Evolutionary conservation across 23 tunicate species (phyloP), one percentile per base, ranked within the genome.

Genomic region (Oikopleura albicans): DNA sequence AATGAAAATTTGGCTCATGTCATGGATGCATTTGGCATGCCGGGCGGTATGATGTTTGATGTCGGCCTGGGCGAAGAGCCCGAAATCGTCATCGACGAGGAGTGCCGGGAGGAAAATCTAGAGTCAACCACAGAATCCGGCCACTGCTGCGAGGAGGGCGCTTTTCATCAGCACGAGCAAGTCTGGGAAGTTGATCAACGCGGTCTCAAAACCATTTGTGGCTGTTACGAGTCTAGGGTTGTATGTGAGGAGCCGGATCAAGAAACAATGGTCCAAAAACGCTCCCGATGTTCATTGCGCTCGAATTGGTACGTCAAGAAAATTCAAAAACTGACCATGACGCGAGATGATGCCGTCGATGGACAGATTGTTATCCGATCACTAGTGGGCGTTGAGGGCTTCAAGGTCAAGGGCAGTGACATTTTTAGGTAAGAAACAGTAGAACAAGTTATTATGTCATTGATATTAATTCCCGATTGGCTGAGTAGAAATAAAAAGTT

Each of bases 261-360:
- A 4, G 79, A 27, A 4, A 37, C 28, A 29, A 16, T 71, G 34
- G 4, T 71, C 4, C 4, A 27, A 2, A 16, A 4, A 71, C 27
- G 79, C 4, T 16, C 27, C 28, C 28, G 31, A 71, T 71, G 79
- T 37, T 12, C 34, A 2, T 71, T 71, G 79, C 28, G 79, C 4
- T 12, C 79, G 35, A 71, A 71, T 37, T 71, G 79, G 79, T 71
- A 71, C 37, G 31, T 71, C 2, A 71, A 27, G 79, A 71, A 71
- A 37, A 71, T 71, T 71, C 79, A 71, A 37, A 71, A 71, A 29
- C 4, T 16, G 35, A 12, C 35, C 4, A 71, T 71, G 34, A 71
- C 28, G 33, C 33, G 79, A 71, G 79, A 71, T 71, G 28, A 2
- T 16, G 31, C 28, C 4, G 31, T 2, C 4, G 79, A 71, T 22